Conservation (phyloP, 2,888 invertebrate genomes). For the Coelogynopora nodosa region DNA sequence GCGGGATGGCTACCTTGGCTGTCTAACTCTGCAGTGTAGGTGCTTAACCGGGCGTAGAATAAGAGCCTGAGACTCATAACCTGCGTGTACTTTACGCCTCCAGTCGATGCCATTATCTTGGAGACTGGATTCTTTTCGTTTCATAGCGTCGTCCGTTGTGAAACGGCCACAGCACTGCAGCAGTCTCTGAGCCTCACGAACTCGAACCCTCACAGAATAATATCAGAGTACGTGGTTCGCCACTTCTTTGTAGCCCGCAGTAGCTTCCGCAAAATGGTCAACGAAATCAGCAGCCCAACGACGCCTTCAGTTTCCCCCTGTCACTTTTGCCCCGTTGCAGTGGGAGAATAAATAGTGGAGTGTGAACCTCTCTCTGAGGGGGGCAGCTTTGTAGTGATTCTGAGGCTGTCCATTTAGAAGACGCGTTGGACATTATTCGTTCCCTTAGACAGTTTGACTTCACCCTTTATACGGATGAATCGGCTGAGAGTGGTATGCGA, state of each 20-base stretch:
- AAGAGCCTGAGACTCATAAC: neutral
- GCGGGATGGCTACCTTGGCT: neutral
- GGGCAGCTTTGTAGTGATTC: neutral
- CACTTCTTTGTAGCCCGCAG: neutral
- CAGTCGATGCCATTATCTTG: neutral
- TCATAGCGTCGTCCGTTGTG: neutral
- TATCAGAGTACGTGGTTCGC: neutral
- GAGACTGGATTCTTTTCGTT: neutral
- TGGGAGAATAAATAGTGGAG: neutral
- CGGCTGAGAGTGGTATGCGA: neutral
- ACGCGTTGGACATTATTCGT: neutral
- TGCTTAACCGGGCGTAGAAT: neutral
- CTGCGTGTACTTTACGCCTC: neutral
- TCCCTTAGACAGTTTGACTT: neutral
- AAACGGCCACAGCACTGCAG: neutral
- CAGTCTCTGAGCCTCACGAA: neutral
- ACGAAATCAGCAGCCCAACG: neutral
- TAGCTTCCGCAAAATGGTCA: neutral
- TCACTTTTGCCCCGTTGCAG: neutral
- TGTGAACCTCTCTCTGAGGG: neutral
- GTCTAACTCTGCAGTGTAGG: neutral
- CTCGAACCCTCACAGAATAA: neutral
- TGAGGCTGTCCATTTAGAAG: neutral
- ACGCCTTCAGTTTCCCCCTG: neutral
- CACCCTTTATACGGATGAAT: neutral